Conservation (phyloP, 2,113 vertebrate species). For the Percina caprodes region DNA sequence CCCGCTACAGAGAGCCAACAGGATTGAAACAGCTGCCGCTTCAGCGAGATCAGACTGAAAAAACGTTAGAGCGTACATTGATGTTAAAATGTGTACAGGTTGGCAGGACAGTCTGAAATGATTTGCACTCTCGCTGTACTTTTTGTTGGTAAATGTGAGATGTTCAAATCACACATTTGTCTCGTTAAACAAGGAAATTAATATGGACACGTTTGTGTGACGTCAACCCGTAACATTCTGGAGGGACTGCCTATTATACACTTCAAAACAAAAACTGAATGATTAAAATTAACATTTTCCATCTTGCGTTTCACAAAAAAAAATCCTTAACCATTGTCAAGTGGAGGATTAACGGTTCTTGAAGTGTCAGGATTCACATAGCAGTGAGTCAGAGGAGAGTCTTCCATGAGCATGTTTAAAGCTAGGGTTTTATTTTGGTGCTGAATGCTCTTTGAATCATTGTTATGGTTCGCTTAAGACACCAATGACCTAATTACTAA, state of each 20-base stretch:
- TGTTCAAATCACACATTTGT: no score
- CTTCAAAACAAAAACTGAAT: conserved; percentile 55
- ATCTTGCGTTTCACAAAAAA: conserved; percentile 23
- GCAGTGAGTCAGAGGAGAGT: conserved; percentile 8
- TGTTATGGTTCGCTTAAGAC: conserved; percentile 17
- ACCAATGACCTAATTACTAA: conserved; percentile 32
- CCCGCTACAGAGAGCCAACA: no score
- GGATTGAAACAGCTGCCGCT: no score
- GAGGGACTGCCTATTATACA: conserved; percentile 7
- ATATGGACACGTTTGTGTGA: no score
- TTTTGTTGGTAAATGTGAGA: no score
- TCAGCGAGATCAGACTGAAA: no score
- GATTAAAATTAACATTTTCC: conserved; percentile 58
- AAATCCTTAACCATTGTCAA: conserved; percentile 30
- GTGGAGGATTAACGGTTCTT: conserved; percentile 43
- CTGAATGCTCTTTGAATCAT: conserved; percentile 12
- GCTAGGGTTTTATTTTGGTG: conserved; percentile 18
- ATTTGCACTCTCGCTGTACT: no score
- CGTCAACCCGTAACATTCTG: no score
- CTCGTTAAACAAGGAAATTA: no score
- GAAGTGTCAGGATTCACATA: conserved; percentile 41
- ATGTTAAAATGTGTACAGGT: no score
- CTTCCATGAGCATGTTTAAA: conserved; percentile 10
- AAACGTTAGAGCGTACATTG: no score
- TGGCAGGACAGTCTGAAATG: no score